Base-by-base conservation (phyloP, 2,888 invertebrate species). In the Caenorhabditis sp. region DNA sequence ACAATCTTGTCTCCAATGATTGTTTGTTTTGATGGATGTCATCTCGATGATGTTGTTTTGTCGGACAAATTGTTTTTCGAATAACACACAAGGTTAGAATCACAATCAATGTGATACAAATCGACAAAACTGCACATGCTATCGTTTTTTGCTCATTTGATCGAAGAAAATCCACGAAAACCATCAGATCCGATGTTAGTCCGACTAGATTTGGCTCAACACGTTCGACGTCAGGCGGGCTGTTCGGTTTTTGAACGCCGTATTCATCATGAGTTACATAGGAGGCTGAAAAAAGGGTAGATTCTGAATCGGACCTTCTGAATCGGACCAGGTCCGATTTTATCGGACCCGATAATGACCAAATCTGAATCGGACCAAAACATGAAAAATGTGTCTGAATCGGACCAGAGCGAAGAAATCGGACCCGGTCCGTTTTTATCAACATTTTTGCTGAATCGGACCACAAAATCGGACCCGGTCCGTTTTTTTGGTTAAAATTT, bases 181-280 rank as follows among this genome's bases (percentile, higher is more conserved):
- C 17, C 17, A 27, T 17, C 2, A 55, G 6, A 26, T 55, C 23
- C 26, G 55, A 55, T 26, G n/a, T 27, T 4, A 89, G 79, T 4
- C 88, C 88, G 12, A 88, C 82, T 8, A 86, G 83, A 79, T 88
- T 88, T 43, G 88, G 87, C 72, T 88, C 85, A 80, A 68, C 58
- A 31, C 43, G n/a, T 23, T 70, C 68, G 4, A 68, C 71, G 12
- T 62, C 26, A 1, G 63, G 60, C 21, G 43, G 69, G 1, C 64
- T 62, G n/a, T 68, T 66, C 24, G n/a, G 19, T 23, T 63, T 50
- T 24, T 27, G 36, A 37, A 14, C 62, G 4, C 66, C 62, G 36
- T 77, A 69, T 31, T 67, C 77, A 53, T 77, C 76, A 36, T 69
- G 69, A 0, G 74, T 69, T 10, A 69, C 69, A 63, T 72, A 78